These are phyloP conservation scores for Thamnaconus septentrionalis DNA, from an alignment of 2,113 vertebrate genomes.

Conservation along the genomic window DNA sequence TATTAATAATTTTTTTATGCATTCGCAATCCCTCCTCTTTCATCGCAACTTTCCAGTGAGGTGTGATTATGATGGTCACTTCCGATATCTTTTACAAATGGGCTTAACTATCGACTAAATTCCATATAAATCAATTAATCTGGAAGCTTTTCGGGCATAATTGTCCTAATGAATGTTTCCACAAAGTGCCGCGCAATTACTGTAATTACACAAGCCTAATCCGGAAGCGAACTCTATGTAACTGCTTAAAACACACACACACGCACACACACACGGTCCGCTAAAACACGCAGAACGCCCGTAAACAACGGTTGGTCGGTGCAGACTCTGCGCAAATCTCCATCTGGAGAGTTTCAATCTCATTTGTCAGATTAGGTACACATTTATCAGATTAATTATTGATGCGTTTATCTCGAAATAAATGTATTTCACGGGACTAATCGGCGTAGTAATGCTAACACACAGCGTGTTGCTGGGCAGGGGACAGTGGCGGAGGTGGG, in stretches of 20 bases:
- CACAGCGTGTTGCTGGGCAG: neutral
- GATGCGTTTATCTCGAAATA: constrained; percentile 45
- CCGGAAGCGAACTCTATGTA: constrained; percentile 31
- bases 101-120: constrained; percentile 32
- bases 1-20: neutral
- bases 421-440: constrained; percentile 34
- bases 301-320: neutral
- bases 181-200: constrained; percentile 57
- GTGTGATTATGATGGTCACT: neutral
- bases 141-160: constrained; percentile 33
- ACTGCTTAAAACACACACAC: constrained; percentile 21
- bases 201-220: constrained; percentile 62
- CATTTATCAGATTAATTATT: constrained; percentile 68
- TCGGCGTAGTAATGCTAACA: constrained; percentile 3
- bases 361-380: constrained; percentile 66
- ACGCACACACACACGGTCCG: too few relatives aligned
- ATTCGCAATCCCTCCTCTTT: neutral
- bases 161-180: constrained; percentile 47
- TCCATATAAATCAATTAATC: constrained; percentile 39
- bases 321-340: constrained; percentile 47
- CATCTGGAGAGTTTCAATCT: constrained; percentile 64
- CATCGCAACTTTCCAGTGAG: neutral
- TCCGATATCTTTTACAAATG: constrained; percentile 30
- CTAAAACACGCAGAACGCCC: too few relatives aligned
- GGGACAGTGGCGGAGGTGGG: neutral